Conservation (phyloP, 2,113 vertebrate genomes). For the Calyptommatus sinebrachiatus region DNA sequence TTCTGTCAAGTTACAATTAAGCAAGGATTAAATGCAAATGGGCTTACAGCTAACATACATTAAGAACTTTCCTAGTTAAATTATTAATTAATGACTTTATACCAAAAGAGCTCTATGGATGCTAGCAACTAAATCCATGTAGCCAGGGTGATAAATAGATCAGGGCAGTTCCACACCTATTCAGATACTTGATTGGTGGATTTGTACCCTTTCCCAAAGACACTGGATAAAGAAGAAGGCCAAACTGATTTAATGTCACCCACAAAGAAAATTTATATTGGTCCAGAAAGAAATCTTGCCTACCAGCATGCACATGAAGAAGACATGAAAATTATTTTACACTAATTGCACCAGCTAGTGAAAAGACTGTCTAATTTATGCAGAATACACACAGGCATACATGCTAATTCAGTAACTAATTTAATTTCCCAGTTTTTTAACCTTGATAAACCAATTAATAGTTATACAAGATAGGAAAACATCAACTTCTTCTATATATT, state of each 20-base stretch:
- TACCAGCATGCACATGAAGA: not conserved
- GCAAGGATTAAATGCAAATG: not conserved
- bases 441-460: too few relatives aligned
- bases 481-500: too few relatives aligned
- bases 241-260: not conserved
- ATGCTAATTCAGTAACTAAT: too few relatives aligned
- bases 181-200: not conserved
- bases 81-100: not conserved
- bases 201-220: not conserved
- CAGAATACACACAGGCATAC: not conserved
- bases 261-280: not conserved
- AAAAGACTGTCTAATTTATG: not conserved
- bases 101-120: not conserved
- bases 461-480: too few relatives aligned
- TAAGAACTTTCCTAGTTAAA: not conserved
- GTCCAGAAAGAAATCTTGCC: not conserved
- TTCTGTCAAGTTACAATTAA: not conserved
- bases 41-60: not conserved
- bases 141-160: slow-evolving; percentile 1
- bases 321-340: not conserved
- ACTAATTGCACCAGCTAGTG: not conserved
- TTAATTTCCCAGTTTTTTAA: too few relatives aligned
- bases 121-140: not conserved
- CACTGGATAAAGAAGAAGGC: not conserved
- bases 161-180: not conserved